Conservation (phyloP, 1,140 invertebrate genomes). For the Drosophila kepulauana region DNA sequence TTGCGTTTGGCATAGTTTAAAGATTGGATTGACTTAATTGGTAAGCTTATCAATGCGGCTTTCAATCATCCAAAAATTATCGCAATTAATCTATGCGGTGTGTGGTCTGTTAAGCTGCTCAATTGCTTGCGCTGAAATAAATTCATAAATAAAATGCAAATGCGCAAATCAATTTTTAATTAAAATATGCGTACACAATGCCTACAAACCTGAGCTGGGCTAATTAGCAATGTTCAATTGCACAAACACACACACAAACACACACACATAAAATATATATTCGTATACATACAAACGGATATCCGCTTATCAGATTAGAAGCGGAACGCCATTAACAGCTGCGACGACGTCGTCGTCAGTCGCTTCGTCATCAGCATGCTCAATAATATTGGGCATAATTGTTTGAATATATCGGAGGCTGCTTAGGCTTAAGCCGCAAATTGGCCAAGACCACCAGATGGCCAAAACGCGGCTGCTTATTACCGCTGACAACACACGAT, state of each 20-base stretch:
- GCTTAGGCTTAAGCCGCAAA: constrained; percentile 61
- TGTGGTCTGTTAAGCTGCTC: constrained; percentile 52
- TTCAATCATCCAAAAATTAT: constrained; percentile 36
- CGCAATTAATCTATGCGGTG: constrained; percentile 51
- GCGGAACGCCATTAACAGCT: constrained; percentile 48
- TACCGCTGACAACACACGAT: constrained; percentile 19
- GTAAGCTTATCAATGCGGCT: constrained; percentile 34
- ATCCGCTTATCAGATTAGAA: constrained; percentile 68
- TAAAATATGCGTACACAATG: constrained; percentile 61
- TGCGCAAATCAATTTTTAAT: constrained; percentile 77
- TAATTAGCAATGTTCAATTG: constrained; percentile 54
- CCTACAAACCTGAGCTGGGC: constrained; percentile 44
- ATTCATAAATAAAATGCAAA: constrained; percentile 69
- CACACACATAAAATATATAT: neutral
- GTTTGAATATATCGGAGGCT: constrained; percentile 64
- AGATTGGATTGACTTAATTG: constrained; percentile 14
- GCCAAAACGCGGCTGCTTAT: constrained; percentile 39
- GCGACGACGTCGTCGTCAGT: constrained; percentile 12
- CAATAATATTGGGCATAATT: constrained; percentile 73
- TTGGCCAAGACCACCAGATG: constrained; percentile 60
- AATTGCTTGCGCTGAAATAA: constrained; percentile 46
- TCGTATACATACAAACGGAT: constrained; percentile 37
- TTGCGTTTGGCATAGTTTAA: constrained; percentile 4
- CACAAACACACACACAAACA: constrained; percentile 4
- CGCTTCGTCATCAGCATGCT: constrained; percentile 45